Evolutionary conservation across 2,888 invertebrate species (phyloP).

Genomic region (Sycophila texana): DNA sequence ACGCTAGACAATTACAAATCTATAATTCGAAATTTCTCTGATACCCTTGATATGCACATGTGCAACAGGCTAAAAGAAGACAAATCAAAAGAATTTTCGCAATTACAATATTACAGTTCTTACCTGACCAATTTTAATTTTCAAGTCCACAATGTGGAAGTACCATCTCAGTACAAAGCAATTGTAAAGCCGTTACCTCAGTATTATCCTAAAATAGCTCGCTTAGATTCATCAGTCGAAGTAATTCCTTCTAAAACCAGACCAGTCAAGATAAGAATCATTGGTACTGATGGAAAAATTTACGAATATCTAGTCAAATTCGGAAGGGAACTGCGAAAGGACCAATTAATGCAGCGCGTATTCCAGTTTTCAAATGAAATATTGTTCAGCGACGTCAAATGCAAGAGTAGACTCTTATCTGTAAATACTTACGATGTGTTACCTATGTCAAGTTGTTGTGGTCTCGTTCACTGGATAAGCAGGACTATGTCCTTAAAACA

Average conservation of each 20-base stretch:
- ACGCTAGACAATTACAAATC: too few relatives aligned
- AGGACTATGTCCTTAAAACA: constrained; percentile 79
- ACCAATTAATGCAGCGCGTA: constrained; percentile 84
- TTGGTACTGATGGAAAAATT: constrained; percentile 83
- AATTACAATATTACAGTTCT: constrained; percentile 78
- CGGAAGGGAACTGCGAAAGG: constrained; percentile 85
- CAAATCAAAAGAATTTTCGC: background rate
- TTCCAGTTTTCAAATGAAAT: constrained; percentile 83
- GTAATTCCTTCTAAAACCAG: constrained; percentile 79
- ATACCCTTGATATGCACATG: background rate
- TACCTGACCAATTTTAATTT: constrained; percentile 79
- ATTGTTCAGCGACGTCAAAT: constrained; percentile 76
- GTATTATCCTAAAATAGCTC: constrained; percentile 81
- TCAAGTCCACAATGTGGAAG: constrained; percentile 77
- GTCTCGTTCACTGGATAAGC: constrained; percentile 84
- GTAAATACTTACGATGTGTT: constrained; percentile 82
- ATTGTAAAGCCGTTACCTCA: constrained; percentile 78
- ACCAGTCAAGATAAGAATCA: constrained; percentile 81
- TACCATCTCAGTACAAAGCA: constrained; percentile 84
- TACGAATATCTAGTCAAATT: constrained; percentile 83
- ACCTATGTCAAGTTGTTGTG: constrained; percentile 80
- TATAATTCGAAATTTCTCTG: too few relatives aligned
- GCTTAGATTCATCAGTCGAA: constrained; percentile 79
- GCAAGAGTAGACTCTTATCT: constrained; percentile 77
- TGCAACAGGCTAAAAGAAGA: background rate